Conservation (phyloP, 2,797 vertebrate species). For the Podarcis lilfordi region DNA sequence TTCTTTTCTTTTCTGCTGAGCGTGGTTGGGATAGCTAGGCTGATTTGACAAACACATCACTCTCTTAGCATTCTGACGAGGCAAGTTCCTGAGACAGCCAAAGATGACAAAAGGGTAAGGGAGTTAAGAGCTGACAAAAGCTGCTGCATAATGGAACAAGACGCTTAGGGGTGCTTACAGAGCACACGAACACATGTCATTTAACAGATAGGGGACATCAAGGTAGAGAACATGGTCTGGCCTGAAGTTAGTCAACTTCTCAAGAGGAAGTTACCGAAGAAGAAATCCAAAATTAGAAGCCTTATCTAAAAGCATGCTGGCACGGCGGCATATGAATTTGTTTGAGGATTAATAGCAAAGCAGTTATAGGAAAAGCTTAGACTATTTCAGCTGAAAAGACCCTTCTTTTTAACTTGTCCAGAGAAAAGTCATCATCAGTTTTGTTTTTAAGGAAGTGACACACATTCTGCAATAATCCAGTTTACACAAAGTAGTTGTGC, state of each 20-base stretch:
- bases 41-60: constrained; percentile 73
- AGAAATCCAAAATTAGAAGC: constrained; percentile 63
- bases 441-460: constrained; percentile 35
- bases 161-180: constrained; percentile 61
- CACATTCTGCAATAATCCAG: constrained; percentile 54
- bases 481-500: constrained; percentile 65
- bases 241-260: constrained; percentile 69
- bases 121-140: constrained; percentile 70
- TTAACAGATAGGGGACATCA: constrained; percentile 59
- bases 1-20: constrained; percentile 46
- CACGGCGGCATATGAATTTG: constrained; percentile 50
- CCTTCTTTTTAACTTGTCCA: constrained; percentile 60
- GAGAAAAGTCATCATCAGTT: constrained; percentile 45
- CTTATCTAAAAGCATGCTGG: constrained; percentile 72
- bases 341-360: constrained; percentile 74
- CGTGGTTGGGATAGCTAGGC: constrained; percentile 77
- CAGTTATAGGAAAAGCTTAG: constrained; percentile 68
- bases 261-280: constrained; percentile 59
- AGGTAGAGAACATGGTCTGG: constrained; percentile 38
- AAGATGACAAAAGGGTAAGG: constrained; percentile 70
- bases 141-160: constrained; percentile 64
- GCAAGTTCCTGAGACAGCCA: constrained; percentile 75
- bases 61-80: constrained; percentile 68
- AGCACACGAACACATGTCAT: constrained; percentile 52
- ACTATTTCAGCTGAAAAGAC: constrained; percentile 60